Conservation (phyloP, 2,888 invertebrate species). For the Mesodorylaimus sp. region DNA sequence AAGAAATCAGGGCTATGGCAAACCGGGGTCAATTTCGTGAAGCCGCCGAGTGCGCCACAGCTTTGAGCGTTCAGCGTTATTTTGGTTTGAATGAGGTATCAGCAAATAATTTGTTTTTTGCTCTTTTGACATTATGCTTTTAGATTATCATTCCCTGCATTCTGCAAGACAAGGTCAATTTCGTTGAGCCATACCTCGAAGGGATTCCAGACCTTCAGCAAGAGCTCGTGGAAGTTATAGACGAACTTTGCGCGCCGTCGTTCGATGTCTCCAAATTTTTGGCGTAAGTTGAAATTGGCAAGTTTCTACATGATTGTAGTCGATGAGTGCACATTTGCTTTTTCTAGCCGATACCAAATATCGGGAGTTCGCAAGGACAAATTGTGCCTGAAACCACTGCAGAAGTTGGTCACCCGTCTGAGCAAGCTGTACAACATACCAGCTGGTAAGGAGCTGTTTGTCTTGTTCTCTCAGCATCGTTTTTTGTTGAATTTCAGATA, state of each 20-base stretch:
- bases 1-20: not conserved
- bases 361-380: slow-evolving; percentile 4
- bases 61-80: not conserved
- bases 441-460: slow-evolving; percentile 1
- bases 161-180: slow-evolving; percentile 7
- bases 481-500: not conserved
- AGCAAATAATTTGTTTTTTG: not conserved
- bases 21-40: not conserved
- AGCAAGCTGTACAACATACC: not conserved
- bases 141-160: slow-evolving; percentile 5
- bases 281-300: not conserved
- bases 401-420: slow-evolving; percentile 5
- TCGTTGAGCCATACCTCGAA: slow-evolving; percentile 5
- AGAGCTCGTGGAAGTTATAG: not conserved
- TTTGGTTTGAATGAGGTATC: not conserved
- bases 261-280: slow-evolving; percentile 2
- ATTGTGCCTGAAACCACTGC: slow-evolving; percentile 1
- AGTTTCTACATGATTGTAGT: not conserved
- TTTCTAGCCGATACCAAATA: slow-evolving; percentile 4
- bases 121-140: not conserved
- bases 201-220: not conserved
- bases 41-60: not conserved
- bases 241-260: not conserved
- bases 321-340: too few relatives aligned
- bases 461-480: too few relatives aligned